Base-by-base conservation (phyloP, 2,113 vertebrate species). In the Rhombomys opimus region DNA sequence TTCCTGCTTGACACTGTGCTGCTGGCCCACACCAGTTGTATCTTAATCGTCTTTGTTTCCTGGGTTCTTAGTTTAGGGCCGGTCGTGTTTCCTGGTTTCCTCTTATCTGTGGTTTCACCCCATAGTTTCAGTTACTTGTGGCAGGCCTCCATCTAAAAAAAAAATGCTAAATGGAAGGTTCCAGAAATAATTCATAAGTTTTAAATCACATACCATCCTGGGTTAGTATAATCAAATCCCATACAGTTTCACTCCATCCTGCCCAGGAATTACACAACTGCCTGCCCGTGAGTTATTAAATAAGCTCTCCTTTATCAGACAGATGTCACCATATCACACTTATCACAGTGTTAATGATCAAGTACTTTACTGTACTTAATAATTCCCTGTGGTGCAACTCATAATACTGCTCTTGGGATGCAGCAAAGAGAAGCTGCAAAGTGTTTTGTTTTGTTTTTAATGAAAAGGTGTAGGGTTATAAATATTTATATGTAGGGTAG, bases 91-190 rank as follows among this genome's bases (percentile, higher is more conserved):
- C 65, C 35, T 11, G 25, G 35, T 65, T 32, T 2, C 12, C 18
- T 75, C 52, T 67, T 85, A 94, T 67, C 63, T 80, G 63, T 6
- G 32, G 81, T 70, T n/a, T 77, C 81, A 32, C n/a, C 41, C 57
- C 35, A 25, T 15, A 41, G 46, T 76, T 94, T 94, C 78, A 57
- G 22, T 70, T 46, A 80, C 23, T 50, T 72, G 52, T 52, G 54
- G 52, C 41, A 67, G 61, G 14, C 63, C 8, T 87, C 32, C 52
- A 30, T 78, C 52, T 52, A 78, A 52, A 87, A 91, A 30, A 78
- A 52, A 87, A 91, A 30, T 72, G n/a, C 32, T 91, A 70, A 91
- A 78, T 78, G 68, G 65, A 30, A 89, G 78, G 89, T 88, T 93
- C 63, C 93, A 89, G 65, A 89, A 72, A 94, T 70, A 81, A 63